Evolutionary conservation across 2,888 invertebrate genomes (phyloP), one percentile per base, ranked within the genome.

Genomic region (Miltochrista miniata): DNA sequence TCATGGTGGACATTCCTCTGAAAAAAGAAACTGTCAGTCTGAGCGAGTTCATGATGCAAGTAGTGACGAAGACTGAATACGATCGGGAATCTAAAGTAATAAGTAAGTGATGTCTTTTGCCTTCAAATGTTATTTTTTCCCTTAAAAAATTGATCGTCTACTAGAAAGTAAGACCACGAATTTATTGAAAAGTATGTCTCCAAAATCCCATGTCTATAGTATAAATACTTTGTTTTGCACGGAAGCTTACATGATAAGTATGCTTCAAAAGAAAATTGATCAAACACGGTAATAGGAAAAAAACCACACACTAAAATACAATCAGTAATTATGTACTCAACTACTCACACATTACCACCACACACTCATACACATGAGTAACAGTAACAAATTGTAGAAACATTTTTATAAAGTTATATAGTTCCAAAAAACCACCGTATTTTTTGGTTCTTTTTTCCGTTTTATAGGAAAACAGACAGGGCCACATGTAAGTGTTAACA

Each of bases 41-140:
- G 0, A 96, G 95, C 72, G 97, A 98, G 85, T 95, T 95, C 69
- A 93, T 95, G 83, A 93, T 98, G 58, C 93, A 94, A 58, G 93
- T 96, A 0, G 96, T 98, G 1, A 93, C 95, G 0, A 95, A 95
- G 72, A 93, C 95, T 5, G 98, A 98, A 74, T 98, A 93, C 81
- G 92, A 94, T 12, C 95, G 95, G 74, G 95, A 95, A 72, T 95
- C 96, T 0, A 97, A 96, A 93, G 95, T 98, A 67, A 93, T 98
- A 82, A 98, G 98, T 97, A 93, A 95, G 95, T 71, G 38, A 39
- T 11, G 11, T n/a, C n/a, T n/a, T n/a, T n/a, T n/a, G n/a, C n/a
- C n/a, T n/a, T n/a, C n/a, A n/a, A n/a, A n/a, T n/a, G n/a, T n/a
- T n/a, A n/a, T n/a, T n/a, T n/a, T n/a, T n/a, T n/a, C n/a, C n/a